phyloP scores from a whole-genome alignment of 2,113 vertebrate species.

The Python bivittatus region DNA sequence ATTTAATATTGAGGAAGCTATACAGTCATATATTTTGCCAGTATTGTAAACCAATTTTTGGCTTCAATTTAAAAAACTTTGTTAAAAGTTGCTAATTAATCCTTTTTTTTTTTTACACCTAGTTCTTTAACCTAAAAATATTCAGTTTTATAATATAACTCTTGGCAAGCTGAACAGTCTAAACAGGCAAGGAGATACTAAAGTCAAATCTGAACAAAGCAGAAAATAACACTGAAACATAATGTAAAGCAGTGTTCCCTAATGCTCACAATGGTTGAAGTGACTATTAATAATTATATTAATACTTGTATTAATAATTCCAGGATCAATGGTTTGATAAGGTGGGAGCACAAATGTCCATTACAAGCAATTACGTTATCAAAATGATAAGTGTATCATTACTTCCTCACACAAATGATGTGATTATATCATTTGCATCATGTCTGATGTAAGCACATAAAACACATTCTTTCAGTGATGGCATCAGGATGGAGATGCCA shows the following conservation, averaged over 20 bases:
- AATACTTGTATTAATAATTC: not conserved
- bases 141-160: slow-evolving; percentile 50
- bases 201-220: slow-evolving; percentile 37
- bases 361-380: not conserved
- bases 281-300: not conserved
- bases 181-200: slow-evolving; percentile 50
- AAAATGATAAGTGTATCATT: not conserved
- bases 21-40: slow-evolving; percentile 52
- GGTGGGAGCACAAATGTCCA: not conserved
- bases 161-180: slow-evolving; percentile 41
- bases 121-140: slow-evolving; percentile 40
- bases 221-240: slow-evolving; percentile 48
- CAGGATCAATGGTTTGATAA: not conserved
- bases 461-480: not conserved
- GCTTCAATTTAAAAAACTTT: slow-evolving; percentile 33
- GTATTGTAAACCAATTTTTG: slow-evolving; percentile 29
- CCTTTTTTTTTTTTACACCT: slow-evolving; percentile 38
- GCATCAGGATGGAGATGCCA: not conserved
- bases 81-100: slow-evolving; percentile 31
- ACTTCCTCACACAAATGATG: not conserved
- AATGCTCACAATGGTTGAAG: not conserved
- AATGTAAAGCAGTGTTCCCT: not conserved
- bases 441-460: not conserved
- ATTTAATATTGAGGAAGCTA: slow-evolving; percentile 55
- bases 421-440: not conserved